These are phyloP conservation scores for Cheilosia grossa DNA, from an alignment of 2,888 invertebrate species.

Conservation along the genomic window DNA sequence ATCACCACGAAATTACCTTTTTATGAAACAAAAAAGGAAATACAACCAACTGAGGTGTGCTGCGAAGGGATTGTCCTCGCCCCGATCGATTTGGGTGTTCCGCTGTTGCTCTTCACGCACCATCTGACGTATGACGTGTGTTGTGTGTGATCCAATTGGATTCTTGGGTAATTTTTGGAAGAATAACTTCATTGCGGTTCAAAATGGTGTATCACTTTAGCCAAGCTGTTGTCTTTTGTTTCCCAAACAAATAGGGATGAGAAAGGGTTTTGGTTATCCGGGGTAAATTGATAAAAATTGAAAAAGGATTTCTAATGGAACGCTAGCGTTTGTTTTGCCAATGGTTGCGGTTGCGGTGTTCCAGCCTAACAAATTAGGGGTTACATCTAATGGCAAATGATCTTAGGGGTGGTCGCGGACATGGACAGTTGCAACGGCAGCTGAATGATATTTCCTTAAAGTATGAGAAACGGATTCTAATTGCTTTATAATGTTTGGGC, in stretches of 20 bases:
- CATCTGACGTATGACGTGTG: slow-evolving; percentile 65
- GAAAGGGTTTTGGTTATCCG: slow-evolving; percentile 32
- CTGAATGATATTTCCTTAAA: slow-evolving; percentile 45
- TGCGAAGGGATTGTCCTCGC: slow-evolving; percentile 70
- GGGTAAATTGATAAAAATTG: slow-evolving; percentile 36
- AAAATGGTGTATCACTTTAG: slow-evolving; percentile 60
- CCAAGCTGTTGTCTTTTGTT: slow-evolving; percentile 69
- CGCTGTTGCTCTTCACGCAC: slow-evolving; percentile 57
- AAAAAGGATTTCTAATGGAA: slow-evolving; percentile 57
- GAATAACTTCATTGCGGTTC: slow-evolving; percentile 69
- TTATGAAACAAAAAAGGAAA: slow-evolving; percentile 49
- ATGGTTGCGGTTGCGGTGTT: slow-evolving; percentile 37
- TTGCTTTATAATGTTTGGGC: slow-evolving; percentile 71
- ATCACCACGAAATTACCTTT: slow-evolving; percentile 74
- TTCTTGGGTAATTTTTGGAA: slow-evolving; percentile 64
- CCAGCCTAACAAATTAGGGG: slow-evolving; percentile 62
- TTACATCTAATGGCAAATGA: slow-evolving; percentile 59
- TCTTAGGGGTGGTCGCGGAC: slow-evolving; percentile 43
- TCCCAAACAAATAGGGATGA: slow-evolving; percentile 38
- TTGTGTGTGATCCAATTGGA: slow-evolving; percentile 68
- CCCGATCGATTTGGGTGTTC: slow-evolving; percentile 74
- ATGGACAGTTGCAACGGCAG: slow-evolving; percentile 34
- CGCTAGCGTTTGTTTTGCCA: slow-evolving; percentile 72
- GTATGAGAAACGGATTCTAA: slow-evolving; percentile 58
- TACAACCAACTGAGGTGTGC: slow-evolving; percentile 59